These are phyloP conservation scores for Bombus polaris DNA, from an alignment of 1,140 invertebrate genomes.

Conservation along the genomic window DNA sequence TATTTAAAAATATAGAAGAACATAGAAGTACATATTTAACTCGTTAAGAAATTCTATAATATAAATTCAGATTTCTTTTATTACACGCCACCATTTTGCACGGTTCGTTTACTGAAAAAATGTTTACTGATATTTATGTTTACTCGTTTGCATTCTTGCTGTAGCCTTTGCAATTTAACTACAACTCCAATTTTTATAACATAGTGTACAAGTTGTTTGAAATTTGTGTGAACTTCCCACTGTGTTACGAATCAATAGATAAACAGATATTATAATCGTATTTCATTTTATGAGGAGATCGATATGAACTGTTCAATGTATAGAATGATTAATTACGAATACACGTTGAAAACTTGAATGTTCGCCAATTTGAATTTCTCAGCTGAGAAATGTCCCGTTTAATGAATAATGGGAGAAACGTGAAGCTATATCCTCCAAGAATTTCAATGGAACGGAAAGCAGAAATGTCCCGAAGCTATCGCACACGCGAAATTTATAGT, in stretches of 20 bases:
- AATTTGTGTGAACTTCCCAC: no score
- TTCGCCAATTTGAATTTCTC: slow-evolving; percentile 2
- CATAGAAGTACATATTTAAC: no score
- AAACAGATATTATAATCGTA: slow-evolving; percentile 7
- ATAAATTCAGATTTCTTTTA: no score
- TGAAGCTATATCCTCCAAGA: neutral
- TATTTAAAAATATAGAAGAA: no score
- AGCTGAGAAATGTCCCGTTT: neutral
- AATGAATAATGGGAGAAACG: slow-evolving; percentile 16
- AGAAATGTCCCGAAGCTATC: neutral
- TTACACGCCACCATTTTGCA: no score
- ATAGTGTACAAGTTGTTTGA: neutral
- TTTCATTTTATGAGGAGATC: neutral
- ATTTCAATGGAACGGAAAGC: slow-evolving; percentile 23
- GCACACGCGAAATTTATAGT: neutral
- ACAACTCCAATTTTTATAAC: neutral
- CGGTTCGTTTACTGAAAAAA: no score
- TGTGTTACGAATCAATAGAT: neutral
- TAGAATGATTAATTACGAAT: neutral
- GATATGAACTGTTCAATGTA: neutral
- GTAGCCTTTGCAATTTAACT: no score
- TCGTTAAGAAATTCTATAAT: no score
- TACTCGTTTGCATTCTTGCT: no score
- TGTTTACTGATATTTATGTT: no score
- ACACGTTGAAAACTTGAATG: neutral